These are phyloP conservation scores for Bolborhynchus lineola DNA, from an alignment of 2,113 vertebrate genomes.

Conservation along the genomic window DNA sequence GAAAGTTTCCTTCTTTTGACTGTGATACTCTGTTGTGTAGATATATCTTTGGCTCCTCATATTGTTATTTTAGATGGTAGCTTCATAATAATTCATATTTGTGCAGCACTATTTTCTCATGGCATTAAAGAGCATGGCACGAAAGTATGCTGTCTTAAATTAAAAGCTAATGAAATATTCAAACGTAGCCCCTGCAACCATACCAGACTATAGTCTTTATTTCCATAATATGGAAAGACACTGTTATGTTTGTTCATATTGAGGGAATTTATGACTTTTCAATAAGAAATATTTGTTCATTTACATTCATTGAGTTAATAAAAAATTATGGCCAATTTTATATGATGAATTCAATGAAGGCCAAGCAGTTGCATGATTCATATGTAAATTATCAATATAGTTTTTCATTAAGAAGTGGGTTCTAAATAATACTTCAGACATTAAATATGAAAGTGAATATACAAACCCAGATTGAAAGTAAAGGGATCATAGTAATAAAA, in stretches of 20 bases:
- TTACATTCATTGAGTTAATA: background rate
- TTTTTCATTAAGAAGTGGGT: background rate
- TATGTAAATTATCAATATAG: background rate
- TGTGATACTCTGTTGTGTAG: background rate
- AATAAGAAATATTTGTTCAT: background rate
- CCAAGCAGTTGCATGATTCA: background rate
- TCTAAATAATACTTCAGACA: background rate
- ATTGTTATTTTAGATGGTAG: background rate
- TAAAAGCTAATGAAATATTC: background rate
- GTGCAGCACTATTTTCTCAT: background rate
- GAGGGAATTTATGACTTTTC: background rate
- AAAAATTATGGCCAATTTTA: background rate
- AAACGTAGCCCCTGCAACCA: background rate
- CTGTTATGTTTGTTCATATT: background rate
- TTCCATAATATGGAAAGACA: background rate
- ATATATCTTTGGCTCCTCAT: background rate
- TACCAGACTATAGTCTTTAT: background rate
- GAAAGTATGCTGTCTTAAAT: background rate
- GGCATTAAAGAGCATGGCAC: background rate
- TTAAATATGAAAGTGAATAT: background rate
- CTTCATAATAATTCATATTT: background rate
- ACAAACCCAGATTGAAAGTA: background rate
- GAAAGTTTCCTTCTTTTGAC: background rate
- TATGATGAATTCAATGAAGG: background rate
- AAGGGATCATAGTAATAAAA: background rate